Conservation (phyloP, 2,113 vertebrate genomes). For the Cryptomyrus ogoouensis region DNA sequence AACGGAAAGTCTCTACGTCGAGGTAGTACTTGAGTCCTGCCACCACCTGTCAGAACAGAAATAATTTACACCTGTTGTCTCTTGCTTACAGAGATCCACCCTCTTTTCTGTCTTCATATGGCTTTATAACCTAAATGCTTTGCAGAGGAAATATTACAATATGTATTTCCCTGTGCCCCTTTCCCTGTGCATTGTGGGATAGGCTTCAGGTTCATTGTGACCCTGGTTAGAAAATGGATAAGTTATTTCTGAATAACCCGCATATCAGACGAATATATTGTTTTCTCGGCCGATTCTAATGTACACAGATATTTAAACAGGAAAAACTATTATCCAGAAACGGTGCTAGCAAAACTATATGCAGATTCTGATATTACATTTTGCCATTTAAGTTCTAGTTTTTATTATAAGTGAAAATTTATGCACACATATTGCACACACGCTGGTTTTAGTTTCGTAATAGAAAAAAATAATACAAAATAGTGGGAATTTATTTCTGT, state of each 20-base stretch:
- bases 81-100: not conserved
- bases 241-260: not conserved
- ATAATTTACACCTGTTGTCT: not conserved
- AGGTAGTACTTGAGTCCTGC: constrained; percentile 6
- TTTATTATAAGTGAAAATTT: not conserved
- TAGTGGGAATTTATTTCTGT: not conserved
- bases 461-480: not conserved
- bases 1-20: not conserved
- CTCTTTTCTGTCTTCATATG: not conserved
- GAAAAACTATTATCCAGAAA: not conserved
- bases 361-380: not conserved
- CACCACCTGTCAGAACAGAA: constrained; percentile 6
- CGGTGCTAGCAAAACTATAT: not conserved
- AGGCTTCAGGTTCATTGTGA: not conserved
- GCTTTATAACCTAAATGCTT: not conserved
- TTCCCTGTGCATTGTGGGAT: not conserved
- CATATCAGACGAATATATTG: not conserved
- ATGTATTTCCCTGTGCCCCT: not conserved
- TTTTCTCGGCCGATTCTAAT: not conserved
- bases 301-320: not conserved
- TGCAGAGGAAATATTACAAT: not conserved
- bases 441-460: not conserved
- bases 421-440: not conserved
- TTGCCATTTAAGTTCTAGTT: not conserved
- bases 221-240: not conserved